Percentiles rank a stretch among this genome's conserved stretches.
Conservation (phyloP, 2,888 invertebrate species). For the Cosmia trapezina region DNA sequence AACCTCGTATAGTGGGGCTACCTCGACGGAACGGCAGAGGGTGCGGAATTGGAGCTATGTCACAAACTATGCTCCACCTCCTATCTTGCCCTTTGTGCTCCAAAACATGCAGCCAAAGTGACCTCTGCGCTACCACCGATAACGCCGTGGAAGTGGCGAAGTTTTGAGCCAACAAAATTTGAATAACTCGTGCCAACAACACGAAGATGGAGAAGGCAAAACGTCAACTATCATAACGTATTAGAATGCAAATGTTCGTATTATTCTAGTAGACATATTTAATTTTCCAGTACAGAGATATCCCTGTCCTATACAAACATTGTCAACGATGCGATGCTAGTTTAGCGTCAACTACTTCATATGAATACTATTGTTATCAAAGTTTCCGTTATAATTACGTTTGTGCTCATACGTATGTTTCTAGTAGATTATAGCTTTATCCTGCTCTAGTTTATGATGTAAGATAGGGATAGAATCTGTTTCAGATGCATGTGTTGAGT, state of each 20-base stretch:
- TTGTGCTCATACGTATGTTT: slow-evolving; percentile 30
- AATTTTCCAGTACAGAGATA: slow-evolving; percentile 26
- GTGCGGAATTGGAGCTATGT: too few species aligned
- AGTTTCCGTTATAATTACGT: slow-evolving; percentile 55
- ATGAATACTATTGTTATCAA: slow-evolving; percentile 59
- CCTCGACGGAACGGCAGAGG: too few species aligned
- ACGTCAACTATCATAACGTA: neutral
- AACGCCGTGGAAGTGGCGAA: too few species aligned
- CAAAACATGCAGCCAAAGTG: too few species aligned
- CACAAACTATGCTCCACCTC: too few species aligned
- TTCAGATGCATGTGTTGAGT: slow-evolving; percentile 6
- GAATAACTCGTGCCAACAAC: too few species aligned
- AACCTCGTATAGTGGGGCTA: too few species aligned
- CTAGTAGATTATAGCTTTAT: slow-evolving; percentile 27
- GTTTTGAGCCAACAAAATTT: too few species aligned
- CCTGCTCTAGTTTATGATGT: slow-evolving; percentile 30
- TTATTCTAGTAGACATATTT: slow-evolving; percentile 31
- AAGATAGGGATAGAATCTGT: slow-evolving; percentile 25
- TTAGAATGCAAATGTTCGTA: slow-evolving; percentile 26
- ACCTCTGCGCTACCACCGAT: too few species aligned
- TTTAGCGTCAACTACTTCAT: slow-evolving; percentile 48
- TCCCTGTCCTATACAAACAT: slow-evolving; percentile 48
- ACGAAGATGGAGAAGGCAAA: neutral
- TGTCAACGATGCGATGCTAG: slow-evolving; percentile 33
- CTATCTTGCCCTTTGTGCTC: too few species aligned